Percentiles rank a stretch among this genome's conserved stretches.
phyloP scores from a whole-genome alignment of 2,888 invertebrate genomes.

The Alviniconcha strummeri region DNA sequence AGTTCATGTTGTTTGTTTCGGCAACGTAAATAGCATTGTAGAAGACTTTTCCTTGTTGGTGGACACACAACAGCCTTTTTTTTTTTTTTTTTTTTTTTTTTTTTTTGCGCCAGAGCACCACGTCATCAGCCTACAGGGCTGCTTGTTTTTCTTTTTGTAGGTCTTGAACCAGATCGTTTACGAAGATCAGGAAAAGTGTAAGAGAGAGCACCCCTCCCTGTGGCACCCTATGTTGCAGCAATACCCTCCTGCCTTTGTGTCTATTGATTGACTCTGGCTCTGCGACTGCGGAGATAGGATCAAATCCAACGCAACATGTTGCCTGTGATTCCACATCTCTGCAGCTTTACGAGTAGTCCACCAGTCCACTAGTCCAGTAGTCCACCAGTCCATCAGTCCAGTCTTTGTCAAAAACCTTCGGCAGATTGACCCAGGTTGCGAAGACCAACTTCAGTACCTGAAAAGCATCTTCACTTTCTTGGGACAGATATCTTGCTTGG shows the following conservation, averaged over 20 bases:
- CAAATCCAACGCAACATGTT: slow-evolving; percentile 8
- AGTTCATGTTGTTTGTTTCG: too few species aligned
- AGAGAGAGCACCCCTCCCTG: slow-evolving; percentile 20
- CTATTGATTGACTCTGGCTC: slow-evolving; percentile 17
- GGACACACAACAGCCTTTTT: too few species aligned
- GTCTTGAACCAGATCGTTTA: slow-evolving; percentile 28
- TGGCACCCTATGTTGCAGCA: slow-evolving; percentile 20
- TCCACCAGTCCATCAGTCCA: slow-evolving; percentile 8
- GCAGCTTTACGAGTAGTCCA: slow-evolving; percentile 19
- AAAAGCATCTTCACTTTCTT: slow-evolving; percentile 6
- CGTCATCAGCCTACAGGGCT: too few species aligned
- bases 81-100: too few species aligned
- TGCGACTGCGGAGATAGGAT: slow-evolving; percentile 17
- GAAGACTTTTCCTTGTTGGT: too few species aligned
- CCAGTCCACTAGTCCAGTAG: too few species aligned
- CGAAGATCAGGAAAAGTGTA: slow-evolving; percentile 31
- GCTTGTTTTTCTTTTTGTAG: slow-evolving; percentile 12
- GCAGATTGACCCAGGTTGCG: background rate
- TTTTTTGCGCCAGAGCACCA: too few species aligned
- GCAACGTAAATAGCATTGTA: too few species aligned
- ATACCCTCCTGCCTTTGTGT: background rate
- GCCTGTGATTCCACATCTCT: background rate
- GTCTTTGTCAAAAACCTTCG: slow-evolving; percentile 18
- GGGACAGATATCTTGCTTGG: slow-evolving; percentile 13
- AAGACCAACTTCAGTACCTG: slow-evolving; percentile 14